phyloP scores from a whole-genome alignment of 92 coral and sea anemone genomes.

The Epizoanthus rinbou region DNA sequence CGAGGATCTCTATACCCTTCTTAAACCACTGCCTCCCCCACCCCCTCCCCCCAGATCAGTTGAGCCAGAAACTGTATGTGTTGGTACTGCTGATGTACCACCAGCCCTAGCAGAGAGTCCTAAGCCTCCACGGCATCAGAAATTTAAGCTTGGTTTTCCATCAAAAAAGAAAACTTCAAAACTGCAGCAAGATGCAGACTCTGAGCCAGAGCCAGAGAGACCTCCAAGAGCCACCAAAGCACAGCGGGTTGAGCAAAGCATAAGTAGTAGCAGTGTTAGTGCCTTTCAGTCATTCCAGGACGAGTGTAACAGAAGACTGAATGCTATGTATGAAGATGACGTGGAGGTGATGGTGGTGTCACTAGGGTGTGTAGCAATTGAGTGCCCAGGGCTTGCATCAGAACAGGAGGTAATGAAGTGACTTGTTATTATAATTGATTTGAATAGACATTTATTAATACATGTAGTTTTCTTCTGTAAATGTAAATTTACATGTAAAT shows the following conservation, averaged over 20 bases:
- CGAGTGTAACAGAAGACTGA: constrained; percentile 25
- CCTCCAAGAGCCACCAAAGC: constrained; percentile 18
- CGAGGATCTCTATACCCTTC: constrained; percentile 18
- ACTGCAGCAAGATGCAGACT: constrained; percentile 18
- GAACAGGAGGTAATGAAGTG: constrained; percentile 29
- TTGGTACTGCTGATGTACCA: background rate
- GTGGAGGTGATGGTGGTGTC: constrained; percentile 41
- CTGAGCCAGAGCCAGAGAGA: constrained; percentile 39
- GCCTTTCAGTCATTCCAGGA: constrained; percentile 34
- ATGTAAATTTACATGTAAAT: no score
- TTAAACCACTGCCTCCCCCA: constrained; percentile 36
- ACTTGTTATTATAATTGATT: no score
- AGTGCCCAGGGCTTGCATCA: constrained; percentile 40
- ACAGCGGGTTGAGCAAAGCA: background rate
- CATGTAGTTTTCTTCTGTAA: no score
- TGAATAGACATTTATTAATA: no score
- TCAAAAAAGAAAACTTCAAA: constrained; percentile 23
- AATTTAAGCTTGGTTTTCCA: constrained; percentile 20
- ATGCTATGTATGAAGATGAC: constrained; percentile 22
- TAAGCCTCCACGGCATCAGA: constrained; percentile 14
- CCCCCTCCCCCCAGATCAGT: constrained; percentile 38
- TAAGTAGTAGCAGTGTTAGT: background rate
- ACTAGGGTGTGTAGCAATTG: constrained; percentile 22
- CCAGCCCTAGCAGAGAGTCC: constrained; percentile 4
- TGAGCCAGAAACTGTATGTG: background rate